Evolutionary conservation across 30 jellyfish, hydroid and myxozoan species (phyloP), one percentile per base, ranked within the genome.

Genomic region (Turritopsis rubra): DNA sequence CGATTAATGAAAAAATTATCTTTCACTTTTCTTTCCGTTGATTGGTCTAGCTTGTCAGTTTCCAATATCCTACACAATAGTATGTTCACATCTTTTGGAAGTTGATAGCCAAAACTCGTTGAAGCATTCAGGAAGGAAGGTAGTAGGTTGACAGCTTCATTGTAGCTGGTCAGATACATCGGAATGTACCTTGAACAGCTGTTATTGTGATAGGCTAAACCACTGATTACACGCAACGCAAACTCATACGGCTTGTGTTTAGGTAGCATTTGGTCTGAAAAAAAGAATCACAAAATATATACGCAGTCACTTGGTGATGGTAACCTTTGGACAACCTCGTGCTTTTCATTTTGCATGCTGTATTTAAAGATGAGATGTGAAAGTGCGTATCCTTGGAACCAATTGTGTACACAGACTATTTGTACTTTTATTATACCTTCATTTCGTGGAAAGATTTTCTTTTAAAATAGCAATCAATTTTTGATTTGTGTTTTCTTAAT

Each of bases 211-310:
- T 80, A 80, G 31, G 81, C 79, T 21, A 80, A 65, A 26, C 87
- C 87, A 26, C 53, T 53, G 18, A 80, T 80, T 21, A 80, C 87
- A 41, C 79, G 78, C 52, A 80, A 26, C 18, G 87, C 87, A 80
- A 80, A 80, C 65, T 80, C 87, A 53, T 53, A 80, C 1, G 87
- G 87, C n/a, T 80, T 80, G 75, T 80, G 87, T 52, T 77, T 77
- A 18, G 72, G 72, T 8, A 68, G 30, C 28, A 27, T 16, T 68
- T 68, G 28, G 9, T 68, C 77, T 68, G 21, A 7, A n/a, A 68
- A 68, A n/a, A 68, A 68, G 60, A n/a, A n/a, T n/a, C n/a, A n/a
- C n/a, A n/a, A n/a, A n/a, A n/a, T n/a, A n/a, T n/a, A n/a, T n/a
- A n/a, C n/a, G n/a, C n/a, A n/a, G n/a, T n/a, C n/a, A n/a, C n/a